A percentile compares a stretch with the other conserved stretches of the same genome.
These are phyloP conservation scores for Lissonota sp. DNA, from an alignment of 2,888 invertebrate species.

Conservation along the genomic window DNA sequence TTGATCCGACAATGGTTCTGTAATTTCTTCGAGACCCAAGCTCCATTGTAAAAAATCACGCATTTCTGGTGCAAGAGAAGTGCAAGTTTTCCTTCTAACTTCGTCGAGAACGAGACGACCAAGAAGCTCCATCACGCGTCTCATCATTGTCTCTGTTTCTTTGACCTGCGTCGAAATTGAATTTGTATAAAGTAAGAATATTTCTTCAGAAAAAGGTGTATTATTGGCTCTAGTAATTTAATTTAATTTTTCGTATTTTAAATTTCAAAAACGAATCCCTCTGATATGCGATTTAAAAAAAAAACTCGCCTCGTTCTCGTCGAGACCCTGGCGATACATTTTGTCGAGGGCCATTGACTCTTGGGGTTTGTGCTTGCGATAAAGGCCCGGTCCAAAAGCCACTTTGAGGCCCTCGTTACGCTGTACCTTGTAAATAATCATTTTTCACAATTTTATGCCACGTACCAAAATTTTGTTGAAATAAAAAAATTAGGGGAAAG, in stretches of 20 bases:
- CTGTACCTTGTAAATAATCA: constrained; percentile 67
- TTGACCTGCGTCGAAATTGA: constrained; percentile 64
- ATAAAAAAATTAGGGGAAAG: not conserved
- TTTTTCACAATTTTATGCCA: constrained; percentile 4
- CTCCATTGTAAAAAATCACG: constrained; percentile 75
- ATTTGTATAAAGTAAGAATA: not conserved
- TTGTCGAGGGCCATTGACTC: constrained; percentile 64
- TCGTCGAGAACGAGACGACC: constrained; percentile 73
- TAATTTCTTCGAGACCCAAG: constrained; percentile 63
- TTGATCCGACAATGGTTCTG: constrained; percentile 54
- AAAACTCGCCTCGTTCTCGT: constrained; percentile 67
- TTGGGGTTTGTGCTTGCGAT: constrained; percentile 68
- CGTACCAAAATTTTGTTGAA: not conserved
- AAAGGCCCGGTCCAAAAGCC: constrained; percentile 73
- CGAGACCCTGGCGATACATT: constrained; percentile 65
- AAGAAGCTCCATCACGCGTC: constrained; percentile 72
- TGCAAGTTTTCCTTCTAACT: constrained; percentile 75
- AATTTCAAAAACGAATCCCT: too few species aligned
- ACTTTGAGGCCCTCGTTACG: constrained; percentile 69
- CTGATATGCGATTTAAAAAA: not conserved
- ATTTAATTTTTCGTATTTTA: too few species aligned
- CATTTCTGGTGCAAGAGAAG: constrained; percentile 71
- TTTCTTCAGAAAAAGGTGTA: too few species aligned
- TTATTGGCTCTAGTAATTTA: too few species aligned
- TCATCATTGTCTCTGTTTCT: constrained; percentile 72